Conservation (phyloP, 2,113 vertebrate species). For the Orycteropus afer region DNA sequence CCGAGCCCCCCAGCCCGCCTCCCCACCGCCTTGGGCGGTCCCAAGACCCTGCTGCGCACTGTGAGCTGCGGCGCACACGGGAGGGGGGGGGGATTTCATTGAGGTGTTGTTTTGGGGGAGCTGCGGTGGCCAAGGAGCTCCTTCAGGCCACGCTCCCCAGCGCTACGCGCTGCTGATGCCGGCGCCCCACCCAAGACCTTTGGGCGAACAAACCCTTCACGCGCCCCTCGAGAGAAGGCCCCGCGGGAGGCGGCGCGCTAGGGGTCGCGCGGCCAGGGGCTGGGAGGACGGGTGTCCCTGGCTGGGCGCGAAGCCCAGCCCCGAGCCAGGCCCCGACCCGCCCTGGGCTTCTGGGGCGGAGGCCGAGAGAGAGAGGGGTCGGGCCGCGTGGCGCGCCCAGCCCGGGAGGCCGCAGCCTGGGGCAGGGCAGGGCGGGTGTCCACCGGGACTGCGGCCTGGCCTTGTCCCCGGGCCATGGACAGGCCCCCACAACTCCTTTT, state of each 20-base stretch:
- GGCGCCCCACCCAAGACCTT: slow-evolving; percentile 45
- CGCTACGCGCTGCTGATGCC: not conserved
- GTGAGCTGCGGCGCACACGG: no score
- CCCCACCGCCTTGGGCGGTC: slow-evolving; percentile 82
- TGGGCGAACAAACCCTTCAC: not conserved
- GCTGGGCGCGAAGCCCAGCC: not conserved
- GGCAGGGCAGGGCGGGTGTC: not conserved
- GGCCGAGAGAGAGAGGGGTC: slow-evolving; percentile 86
- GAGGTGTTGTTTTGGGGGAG: not conserved
- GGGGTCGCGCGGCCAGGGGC: slow-evolving; percentile 34
- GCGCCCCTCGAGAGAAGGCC: slow-evolving; percentile 1
- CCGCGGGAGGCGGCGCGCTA: slow-evolving; percentile 8
- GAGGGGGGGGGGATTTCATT: slow-evolving; percentile 1
- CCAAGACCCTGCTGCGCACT: not conserved
- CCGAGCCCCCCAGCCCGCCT: not conserved
- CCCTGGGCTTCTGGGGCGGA: slow-evolving; percentile 82
- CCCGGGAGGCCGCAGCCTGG: not conserved
- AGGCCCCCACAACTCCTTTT: slow-evolving; percentile 58
- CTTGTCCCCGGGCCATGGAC: slow-evolving; percentile 54
- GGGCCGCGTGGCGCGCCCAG: not conserved
- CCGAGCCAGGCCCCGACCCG: slow-evolving; percentile 29
- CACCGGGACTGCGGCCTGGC: not conserved
- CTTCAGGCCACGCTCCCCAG: not conserved
- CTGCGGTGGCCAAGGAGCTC: not conserved
- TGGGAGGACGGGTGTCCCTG: slow-evolving; percentile 33